Base-by-base conservation (phyloP, 2,888 invertebrate species). In the Agonopterix arenella region DNA sequence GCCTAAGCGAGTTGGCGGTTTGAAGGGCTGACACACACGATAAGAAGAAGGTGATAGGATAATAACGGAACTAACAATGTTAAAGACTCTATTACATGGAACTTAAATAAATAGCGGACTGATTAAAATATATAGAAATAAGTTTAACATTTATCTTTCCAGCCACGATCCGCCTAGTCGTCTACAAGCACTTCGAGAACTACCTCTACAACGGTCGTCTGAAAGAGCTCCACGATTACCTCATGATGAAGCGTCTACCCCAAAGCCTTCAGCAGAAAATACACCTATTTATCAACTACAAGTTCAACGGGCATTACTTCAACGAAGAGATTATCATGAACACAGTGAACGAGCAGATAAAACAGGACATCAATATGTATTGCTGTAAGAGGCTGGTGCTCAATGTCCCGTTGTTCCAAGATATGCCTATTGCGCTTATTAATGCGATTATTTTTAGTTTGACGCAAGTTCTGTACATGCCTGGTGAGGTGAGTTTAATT, bases 311-410 rank as follows among this genome's bases (percentile, higher is more conserved):
- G 2, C 69, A 67, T 36, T 80, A 70, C 46, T 80, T 73, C 55
- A 73, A 79, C 52, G 82, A 84, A 57, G 53, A 56, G 2, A 58
- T 59, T 1, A 80, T 84, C 8, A 48, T 72, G 61, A 66, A 60
- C 38, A 80, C 80, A 1, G 70, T 84, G 8, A 80, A 80, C 36
- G 84, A 83, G 53, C 80, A 81, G 52, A 76, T 90, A 43, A 80
- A 85, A 44, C 76, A 90, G 55, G 92, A 92, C 55, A 90, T 93
- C 11, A 89, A 90, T 50, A 71, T 91, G 62, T 81, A 90, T 62
- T 84, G 88, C 36, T 91, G 91, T 60, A 86, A 84, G 58, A 73
- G 80, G 40, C 70, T 93, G 36, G 81, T 93, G 4, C 75, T 89
- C 56, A 90, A 84, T 40, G 91, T 91, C 8, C 79, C 84, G 0